phyloP scores from a whole-genome alignment of 2,888 invertebrate genomes.

The Hyposoter dolosus region DNA sequence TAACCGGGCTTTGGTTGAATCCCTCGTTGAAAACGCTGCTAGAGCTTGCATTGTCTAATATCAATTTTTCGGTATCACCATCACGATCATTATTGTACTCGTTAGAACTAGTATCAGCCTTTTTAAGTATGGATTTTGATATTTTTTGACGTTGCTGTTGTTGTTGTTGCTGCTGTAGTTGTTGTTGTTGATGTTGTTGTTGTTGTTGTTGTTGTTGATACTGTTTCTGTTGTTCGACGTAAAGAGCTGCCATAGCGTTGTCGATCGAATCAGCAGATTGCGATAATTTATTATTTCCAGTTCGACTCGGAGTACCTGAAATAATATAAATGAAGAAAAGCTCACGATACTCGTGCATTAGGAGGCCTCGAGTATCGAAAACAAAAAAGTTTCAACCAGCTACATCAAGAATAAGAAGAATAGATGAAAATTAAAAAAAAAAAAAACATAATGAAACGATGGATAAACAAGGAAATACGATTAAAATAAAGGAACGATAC shows the following conservation, averaged over 20 bases:
- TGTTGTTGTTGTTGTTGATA: conserved; percentile 85
- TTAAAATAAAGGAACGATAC: conserved; percentile 20
- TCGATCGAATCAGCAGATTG: conserved; percentile 90
- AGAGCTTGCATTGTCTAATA: conserved; percentile 88
- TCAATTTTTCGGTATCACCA: conserved; percentile 91
- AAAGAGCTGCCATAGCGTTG: conserved; percentile 87
- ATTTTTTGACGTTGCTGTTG: conserved; percentile 86
- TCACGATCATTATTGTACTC: conserved; percentile 86
- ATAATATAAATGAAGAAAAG: conserved; percentile 69
- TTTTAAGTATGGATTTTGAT: conserved; percentile 92
- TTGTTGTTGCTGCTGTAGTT: conserved; percentile 73
- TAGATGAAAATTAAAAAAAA: neutral
- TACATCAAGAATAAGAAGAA: neutral
- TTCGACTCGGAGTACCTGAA: conserved; percentile 77
- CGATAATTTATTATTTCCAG: conserved; percentile 88
- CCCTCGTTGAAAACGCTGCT: conserved; percentile 86
- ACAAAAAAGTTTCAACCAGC: neutral
- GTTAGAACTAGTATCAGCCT: conserved; percentile 88
- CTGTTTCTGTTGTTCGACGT: conserved; percentile 85
- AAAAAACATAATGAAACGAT: neutral
- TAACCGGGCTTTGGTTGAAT: conserved; percentile 77
- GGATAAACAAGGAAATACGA: neutral
- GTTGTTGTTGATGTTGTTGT: conserved; percentile 85
- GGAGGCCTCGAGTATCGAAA: neutral
- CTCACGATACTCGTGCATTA: conserved; percentile 17